A percentile compares a stretch with the other conserved stretches of the same genome.
phyloP scores from a whole-genome alignment of 2,113 vertebrate species.

The Myrmophylax atrothorax region DNA sequence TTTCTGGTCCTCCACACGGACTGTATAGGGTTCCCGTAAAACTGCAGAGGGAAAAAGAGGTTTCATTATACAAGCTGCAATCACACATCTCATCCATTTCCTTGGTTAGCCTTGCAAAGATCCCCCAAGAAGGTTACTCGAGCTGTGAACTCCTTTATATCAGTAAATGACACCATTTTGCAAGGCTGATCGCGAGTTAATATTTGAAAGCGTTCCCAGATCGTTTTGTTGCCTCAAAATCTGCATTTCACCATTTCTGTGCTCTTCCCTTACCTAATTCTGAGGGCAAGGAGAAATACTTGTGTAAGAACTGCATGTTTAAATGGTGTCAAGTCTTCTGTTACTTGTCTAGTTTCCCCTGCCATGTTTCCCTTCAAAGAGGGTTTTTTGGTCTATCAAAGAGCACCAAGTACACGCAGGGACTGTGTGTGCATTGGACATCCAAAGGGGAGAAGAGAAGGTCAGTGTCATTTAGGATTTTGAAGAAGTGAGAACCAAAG shows the following conservation, averaged over 20 bases:
- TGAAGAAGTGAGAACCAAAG: not conserved
- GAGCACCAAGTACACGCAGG: not conserved
- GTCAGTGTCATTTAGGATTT: not conserved
- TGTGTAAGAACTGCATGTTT: not conserved
- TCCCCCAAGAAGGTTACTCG: not conserved
- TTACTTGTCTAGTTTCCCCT: not conserved
- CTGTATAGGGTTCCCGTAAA: conserved; percentile 98
- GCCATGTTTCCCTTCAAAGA: not conserved
- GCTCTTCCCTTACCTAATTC: not conserved
- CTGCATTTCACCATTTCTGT: not conserved
- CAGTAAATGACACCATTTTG: not conserved
- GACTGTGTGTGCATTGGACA: not conserved
- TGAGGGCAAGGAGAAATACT: not conserved
- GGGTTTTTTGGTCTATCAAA: not conserved
- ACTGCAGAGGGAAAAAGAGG: conserved; percentile 71
- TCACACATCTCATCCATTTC: not conserved
- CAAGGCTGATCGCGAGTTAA: not conserved
- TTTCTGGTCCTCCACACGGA: conserved; percentile 99
- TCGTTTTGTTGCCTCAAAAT: not conserved
- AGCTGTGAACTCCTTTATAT: not conserved
- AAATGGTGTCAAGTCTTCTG: not conserved
- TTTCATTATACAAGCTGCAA: accelerated
- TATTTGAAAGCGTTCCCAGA: not conserved
- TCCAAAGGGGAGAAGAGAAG: not conserved
- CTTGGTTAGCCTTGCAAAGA: accelerated